Conservation (phyloP, 2,113 vertebrate species). For the Apteryx mantelli region DNA sequence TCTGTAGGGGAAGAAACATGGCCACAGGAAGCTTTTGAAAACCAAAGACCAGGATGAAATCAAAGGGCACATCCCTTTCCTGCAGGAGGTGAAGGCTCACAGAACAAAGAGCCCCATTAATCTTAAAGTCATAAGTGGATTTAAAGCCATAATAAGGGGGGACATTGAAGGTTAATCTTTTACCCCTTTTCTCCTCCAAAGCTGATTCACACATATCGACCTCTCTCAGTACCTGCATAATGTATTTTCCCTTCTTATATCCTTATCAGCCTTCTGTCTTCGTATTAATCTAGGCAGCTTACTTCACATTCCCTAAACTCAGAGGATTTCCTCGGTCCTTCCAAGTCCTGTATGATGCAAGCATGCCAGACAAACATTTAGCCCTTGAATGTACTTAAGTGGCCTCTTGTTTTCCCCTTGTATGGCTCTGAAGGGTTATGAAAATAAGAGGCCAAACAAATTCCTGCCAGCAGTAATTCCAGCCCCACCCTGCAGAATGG, state of each 20-base stretch:
- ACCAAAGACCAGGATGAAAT: neutral
- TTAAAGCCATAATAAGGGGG: neutral
- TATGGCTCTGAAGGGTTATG: conserved; percentile 55
- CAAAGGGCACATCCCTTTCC: neutral
- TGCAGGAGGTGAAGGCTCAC: neutral
- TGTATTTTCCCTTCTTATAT: neutral
- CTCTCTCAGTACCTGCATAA: neutral
- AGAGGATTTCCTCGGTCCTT: conserved; percentile 7
- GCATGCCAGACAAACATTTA: conserved; percentile 33
- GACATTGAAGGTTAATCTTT: neutral
- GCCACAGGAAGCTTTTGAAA: neutral
- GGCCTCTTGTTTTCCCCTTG: conserved; percentile 59
- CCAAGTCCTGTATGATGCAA: conserved; percentile 43
- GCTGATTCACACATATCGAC: neutral
- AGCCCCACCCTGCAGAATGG: conserved; percentile 51
- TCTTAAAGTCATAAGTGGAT: neutral
- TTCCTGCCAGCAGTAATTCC: conserved; percentile 58
- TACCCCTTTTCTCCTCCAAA: neutral
- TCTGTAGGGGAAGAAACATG: neutral
- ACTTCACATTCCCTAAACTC: conserved; percentile 13
- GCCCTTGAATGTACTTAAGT: conserved; percentile 30
- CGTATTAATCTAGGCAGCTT: neutral
- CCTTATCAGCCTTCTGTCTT: neutral
- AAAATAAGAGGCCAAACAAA: conserved; percentile 62
- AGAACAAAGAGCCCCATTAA: neutral